Conservation (phyloP, 53 echinoderm and acorn worm genomes). For the Patiria pectinifera region DNA sequence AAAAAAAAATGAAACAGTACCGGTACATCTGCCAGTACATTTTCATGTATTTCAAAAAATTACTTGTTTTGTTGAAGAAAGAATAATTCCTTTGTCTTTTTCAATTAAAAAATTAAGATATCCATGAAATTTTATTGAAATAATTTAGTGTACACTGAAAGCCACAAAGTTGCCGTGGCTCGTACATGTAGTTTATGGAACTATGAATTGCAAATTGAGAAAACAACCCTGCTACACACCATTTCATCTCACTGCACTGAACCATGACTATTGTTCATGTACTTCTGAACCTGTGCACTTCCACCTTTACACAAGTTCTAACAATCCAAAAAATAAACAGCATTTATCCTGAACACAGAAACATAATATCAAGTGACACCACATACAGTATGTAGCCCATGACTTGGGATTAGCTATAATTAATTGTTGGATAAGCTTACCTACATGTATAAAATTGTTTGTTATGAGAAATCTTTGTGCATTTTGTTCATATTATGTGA, state of each 20-base stretch:
- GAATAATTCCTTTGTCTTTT: background rate
- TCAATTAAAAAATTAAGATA: background rate
- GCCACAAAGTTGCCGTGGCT: too few relatives aligned
- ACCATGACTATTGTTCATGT: background rate
- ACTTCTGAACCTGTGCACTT: background rate
- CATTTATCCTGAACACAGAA: background rate
- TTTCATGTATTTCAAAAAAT: background rate
- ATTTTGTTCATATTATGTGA: too few relatives aligned
- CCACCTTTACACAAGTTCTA: background rate
- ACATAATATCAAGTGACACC: background rate
- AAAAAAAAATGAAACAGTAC: too few relatives aligned
- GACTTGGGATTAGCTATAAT: background rate
- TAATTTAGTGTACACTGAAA: too few relatives aligned
- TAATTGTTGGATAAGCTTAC: too few relatives aligned
- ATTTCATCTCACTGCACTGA: background rate
- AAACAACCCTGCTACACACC: background rate
- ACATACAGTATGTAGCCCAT: background rate
- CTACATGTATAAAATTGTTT: too few relatives aligned
- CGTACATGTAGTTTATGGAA: too few relatives aligned
- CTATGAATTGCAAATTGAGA: too few relatives aligned
- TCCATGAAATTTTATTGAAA: too few relatives aligned
- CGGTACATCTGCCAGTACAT: too few relatives aligned
- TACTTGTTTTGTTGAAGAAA: background rate
- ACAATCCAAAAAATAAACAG: constrained; percentile 18
- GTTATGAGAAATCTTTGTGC: too few relatives aligned